These are phyloP conservation scores for Stegana nigrithorax DNA, from an alignment of 2,888 invertebrate species.

Conservation along the genomic window DNA sequence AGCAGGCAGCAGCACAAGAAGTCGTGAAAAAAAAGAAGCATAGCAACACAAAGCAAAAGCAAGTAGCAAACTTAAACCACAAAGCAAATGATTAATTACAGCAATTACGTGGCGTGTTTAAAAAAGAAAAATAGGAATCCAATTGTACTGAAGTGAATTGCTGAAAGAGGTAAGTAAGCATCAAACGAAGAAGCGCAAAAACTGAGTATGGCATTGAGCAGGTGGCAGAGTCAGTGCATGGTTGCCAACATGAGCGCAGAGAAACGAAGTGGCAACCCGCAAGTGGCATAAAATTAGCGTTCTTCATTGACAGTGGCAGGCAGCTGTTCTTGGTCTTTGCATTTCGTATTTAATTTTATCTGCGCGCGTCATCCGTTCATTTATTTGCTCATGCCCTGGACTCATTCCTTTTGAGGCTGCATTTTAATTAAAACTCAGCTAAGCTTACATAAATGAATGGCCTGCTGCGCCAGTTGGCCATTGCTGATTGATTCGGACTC, in stretches of 20 bases:
- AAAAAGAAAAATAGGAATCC: not conserved
- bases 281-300: no score
- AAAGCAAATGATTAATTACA: constrained; percentile 18
- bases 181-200: not conserved
- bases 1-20: not conserved
- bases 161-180: no score
- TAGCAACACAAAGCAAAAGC: constrained; percentile 3
- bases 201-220: no score
- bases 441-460: not conserved
- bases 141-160: no score
- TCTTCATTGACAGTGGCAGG: no score
- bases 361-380: not conserved
- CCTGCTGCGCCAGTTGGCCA: not conserved
- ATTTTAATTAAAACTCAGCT: constrained; percentile 7
- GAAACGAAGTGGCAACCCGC: no score
- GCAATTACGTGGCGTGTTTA: constrained; percentile 6
- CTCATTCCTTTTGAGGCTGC: not conserved
- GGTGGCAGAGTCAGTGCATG: no score
- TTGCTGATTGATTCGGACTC: not conserved
- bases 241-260: no score
- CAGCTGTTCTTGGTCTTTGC: no score
- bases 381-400: not conserved
- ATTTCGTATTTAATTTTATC: constrained; percentile 12
- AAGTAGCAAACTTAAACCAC: no score
- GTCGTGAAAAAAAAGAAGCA: not conserved